Conservation (phyloP, 2,888 invertebrate species). For the Eristalis tenax region DNA sequence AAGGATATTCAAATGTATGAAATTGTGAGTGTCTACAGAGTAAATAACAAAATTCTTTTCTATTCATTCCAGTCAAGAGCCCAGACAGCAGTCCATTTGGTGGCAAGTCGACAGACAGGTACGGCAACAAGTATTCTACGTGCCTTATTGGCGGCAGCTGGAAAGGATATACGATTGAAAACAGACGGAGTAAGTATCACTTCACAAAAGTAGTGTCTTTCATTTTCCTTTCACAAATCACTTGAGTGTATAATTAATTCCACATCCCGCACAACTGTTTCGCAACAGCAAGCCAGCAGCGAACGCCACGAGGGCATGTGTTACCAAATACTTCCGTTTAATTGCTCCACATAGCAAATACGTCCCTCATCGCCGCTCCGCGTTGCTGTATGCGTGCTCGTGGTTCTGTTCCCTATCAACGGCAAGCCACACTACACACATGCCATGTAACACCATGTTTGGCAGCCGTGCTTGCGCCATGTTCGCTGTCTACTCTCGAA, state of each 20-base stretch:
- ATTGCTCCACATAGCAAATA: slow-evolving; percentile 37
- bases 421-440: background rate
- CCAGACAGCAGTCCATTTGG: slow-evolving; percentile 97
- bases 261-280: slow-evolving; percentile 30
- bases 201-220: slow-evolving; percentile 20
- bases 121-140: slow-evolving; percentile 95
- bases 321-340: slow-evolving; percentile 43
- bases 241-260: slow-evolving; percentile 48
- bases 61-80: slow-evolving; percentile 87
- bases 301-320: slow-evolving; percentile 31
- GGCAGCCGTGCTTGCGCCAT: slow-evolving; percentile 60
- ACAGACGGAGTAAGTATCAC: slow-evolving; percentile 90
- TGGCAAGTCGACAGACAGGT: slow-evolving; percentile 95
- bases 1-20: too few species aligned
- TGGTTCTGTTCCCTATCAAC: background rate
- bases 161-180: slow-evolving; percentile 93
- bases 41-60: background rate
- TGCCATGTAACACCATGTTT: slow-evolving; percentile 52
- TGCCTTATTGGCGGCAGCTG: slow-evolving; percentile 92
- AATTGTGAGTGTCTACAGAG: background rate
- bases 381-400: background rate
- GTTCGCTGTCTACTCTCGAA: slow-evolving; percentile 65
- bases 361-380: background rate
- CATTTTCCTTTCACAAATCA: background rate
- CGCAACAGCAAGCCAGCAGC: background rate